A percentile compares a stretch with the other conserved stretches of the same genome.
These are phyloP conservation scores for Phengaris alcon DNA, from an alignment of 2,888 invertebrate species.

Conservation along the genomic window DNA sequence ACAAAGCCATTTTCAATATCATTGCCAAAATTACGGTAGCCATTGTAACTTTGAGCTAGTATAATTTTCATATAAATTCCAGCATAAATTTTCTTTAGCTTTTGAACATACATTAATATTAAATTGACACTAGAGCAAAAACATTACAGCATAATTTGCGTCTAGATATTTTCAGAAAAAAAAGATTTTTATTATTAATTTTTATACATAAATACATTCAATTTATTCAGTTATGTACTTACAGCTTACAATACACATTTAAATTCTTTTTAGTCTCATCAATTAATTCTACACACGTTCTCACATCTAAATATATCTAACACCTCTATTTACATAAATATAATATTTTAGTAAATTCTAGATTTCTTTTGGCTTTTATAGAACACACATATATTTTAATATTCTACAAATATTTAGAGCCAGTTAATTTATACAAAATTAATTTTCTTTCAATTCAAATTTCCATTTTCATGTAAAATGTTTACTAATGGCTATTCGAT, in stretches of 20 bases:
- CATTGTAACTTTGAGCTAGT: background rate
- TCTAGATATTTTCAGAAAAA: background rate
- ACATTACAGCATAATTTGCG: background rate
- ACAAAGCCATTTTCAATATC: background rate
- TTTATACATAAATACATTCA: background rate
- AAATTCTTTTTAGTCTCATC: constrained; percentile 20
- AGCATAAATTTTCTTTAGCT: background rate
- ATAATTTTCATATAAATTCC: constrained; percentile 3
- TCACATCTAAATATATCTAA: constrained; percentile 22
- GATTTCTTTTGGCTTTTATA: constrained; percentile 33
- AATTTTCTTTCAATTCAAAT: background rate
- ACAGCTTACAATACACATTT: background rate
- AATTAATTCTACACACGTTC: constrained; percentile 32
- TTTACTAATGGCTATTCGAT: background rate
- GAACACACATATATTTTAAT: constrained; percentile 29
- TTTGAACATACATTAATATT: background rate
- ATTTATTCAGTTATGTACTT: background rate
- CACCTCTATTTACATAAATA: background rate
- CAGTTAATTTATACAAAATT: background rate
- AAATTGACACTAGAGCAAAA: background rate
- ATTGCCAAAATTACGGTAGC: background rate
- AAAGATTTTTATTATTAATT: background rate
- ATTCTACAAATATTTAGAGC: background rate
- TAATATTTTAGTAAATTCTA: constrained; percentile 33
- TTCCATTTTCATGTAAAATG: background rate